A percentile compares a stretch with the other conserved stretches of the same genome.
Conservation (phyloP, 35 echinoderm and acorn worm species). For the Patiria miniata region DNA sequence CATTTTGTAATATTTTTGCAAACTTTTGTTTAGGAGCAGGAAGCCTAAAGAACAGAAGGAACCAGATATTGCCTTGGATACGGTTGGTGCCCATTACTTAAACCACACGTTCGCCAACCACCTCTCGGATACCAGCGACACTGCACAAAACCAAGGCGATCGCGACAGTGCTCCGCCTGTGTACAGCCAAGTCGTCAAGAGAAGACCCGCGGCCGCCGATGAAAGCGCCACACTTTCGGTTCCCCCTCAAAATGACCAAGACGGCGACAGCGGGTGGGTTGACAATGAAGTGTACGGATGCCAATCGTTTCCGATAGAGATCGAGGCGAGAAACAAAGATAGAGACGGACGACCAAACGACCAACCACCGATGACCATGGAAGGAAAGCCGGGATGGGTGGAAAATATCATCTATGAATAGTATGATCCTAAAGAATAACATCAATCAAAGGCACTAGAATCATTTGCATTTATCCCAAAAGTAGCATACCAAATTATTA, state of each 20-base stretch:
- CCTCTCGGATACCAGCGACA: background rate
- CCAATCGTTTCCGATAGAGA: background rate
- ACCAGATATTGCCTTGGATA: background rate
- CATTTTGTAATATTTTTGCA: too few species aligned
- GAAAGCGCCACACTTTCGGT: background rate
- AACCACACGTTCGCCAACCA: background rate
- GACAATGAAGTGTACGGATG: background rate
- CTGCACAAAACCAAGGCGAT: background rate
- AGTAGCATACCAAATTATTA: too few species aligned
- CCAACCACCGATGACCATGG: background rate
- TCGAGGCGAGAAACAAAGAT: background rate
- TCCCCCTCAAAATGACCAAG: background rate
- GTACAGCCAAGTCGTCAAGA: background rate
- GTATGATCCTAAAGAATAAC: background rate
- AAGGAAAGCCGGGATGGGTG: constrained; percentile 12
- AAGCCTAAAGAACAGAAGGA: too few species aligned
- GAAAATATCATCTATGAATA: constrained; percentile 24
- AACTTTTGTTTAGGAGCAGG: too few species aligned
- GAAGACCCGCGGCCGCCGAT: background rate
- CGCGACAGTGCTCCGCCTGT: background rate
- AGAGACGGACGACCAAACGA: background rate
- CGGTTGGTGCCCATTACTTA: background rate
- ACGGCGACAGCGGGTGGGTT: background rate
- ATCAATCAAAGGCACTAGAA: too few species aligned
- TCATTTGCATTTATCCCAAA: too few species aligned